phyloP scores from a whole-genome alignment of 2,113 vertebrate species.

The Xiphophorus couchianus region DNA sequence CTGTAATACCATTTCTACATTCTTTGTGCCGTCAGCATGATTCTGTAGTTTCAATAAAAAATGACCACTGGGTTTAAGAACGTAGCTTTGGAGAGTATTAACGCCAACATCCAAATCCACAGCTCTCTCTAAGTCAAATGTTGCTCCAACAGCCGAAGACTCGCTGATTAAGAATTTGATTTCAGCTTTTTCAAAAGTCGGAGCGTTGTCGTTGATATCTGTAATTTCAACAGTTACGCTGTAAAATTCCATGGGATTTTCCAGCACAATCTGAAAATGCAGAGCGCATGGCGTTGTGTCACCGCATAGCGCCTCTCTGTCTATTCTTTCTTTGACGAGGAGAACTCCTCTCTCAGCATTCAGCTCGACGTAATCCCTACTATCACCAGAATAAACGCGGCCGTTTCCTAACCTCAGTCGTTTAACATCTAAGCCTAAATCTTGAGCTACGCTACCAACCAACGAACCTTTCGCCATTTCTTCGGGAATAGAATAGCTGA shows the following conservation, averaged over 20 bases:
- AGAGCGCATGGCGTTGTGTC: conserved; percentile 73
- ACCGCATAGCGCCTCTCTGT: conserved; percentile 76
- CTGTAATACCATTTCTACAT: conserved; percentile 66
- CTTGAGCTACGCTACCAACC: conserved; percentile 77
- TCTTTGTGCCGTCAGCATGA: conserved; percentile 54
- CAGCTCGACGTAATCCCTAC: conserved; percentile 72
- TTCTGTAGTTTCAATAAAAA: conserved; percentile 67
- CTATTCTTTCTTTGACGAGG: conserved; percentile 77
- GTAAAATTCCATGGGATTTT: conserved; percentile 81
- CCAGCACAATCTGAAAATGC: conserved; percentile 75
- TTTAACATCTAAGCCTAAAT: conserved; percentile 72
- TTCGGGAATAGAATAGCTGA: conserved; percentile 41
- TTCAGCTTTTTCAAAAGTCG: conserved; percentile 65
- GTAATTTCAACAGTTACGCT: conserved; percentile 68
- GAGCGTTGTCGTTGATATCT: conserved; percentile 73
- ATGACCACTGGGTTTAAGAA: conserved; percentile 68
- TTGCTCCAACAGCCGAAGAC: conserved; percentile 52
- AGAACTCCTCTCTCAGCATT: conserved; percentile 64
- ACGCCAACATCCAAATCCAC: conserved; percentile 78
- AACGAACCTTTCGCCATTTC: conserved; percentile 77
- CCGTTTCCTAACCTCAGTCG: conserved; percentile 69
- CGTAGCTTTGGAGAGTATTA: conserved; percentile 79
- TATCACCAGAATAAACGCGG: conserved; percentile 71
- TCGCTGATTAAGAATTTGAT: conserved; percentile 78
- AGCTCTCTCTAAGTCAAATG: conserved; percentile 78